A percentile compares a stretch with the other conserved stretches of the same genome.
These are phyloP conservation scores for Narcine bancroftii DNA, from an alignment of 2,113 vertebrate genomes.

Conservation along the genomic window DNA sequence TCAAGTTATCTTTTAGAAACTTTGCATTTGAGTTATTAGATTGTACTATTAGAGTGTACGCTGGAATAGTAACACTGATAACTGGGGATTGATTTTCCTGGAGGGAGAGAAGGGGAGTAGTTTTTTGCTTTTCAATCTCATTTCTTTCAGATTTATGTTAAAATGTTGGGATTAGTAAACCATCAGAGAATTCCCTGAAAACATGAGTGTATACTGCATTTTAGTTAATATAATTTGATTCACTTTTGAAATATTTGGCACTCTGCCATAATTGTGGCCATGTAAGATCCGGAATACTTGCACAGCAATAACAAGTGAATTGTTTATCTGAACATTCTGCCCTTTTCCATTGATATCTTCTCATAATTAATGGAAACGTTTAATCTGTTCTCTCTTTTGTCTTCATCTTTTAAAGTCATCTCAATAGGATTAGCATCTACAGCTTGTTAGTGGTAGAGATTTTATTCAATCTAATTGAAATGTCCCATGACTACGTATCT, in stretches of 20 bases:
- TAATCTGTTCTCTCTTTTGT: neutral
- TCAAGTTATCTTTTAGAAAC: constrained; percentile 77
- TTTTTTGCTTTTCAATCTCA: neutral
- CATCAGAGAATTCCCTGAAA: neutral
- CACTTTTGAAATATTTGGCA: neutral
- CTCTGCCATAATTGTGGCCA: neutral
- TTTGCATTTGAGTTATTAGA: neutral
- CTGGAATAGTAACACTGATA: neutral
- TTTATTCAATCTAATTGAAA: neutral
- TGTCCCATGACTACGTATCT: neutral
- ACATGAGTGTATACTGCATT: neutral
- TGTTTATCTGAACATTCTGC: neutral
- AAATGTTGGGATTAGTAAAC: neutral
- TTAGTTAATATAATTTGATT: neutral
- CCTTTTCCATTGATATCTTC: neutral
- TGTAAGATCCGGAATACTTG: neutral
- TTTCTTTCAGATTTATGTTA: neutral
- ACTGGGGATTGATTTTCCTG: neutral
- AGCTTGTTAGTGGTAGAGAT: neutral
- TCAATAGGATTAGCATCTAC: neutral
- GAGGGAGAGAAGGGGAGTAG: too few species aligned
- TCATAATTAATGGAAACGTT: neutral
- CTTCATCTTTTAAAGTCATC: neutral
- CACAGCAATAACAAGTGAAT: neutral
- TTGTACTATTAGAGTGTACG: too few species aligned